phyloP scores from a whole-genome alignment of 2,888 invertebrate species.

The Stegophylla sp. region DNA sequence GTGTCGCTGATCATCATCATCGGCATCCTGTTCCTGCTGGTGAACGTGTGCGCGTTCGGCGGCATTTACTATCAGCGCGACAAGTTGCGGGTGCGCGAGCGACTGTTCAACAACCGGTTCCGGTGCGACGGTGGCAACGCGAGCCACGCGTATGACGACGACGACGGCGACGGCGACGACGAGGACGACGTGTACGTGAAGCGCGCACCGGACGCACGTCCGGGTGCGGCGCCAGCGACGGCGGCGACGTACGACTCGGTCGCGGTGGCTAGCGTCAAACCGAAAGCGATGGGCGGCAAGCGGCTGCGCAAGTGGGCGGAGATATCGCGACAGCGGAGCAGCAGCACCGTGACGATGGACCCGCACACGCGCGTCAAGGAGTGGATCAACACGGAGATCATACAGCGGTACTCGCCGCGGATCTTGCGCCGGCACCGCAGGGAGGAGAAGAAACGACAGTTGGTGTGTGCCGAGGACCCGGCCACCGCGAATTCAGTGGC shows the following conservation, averaged over 20 bases:
- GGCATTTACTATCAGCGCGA: conserved; percentile 74
- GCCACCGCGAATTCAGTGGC: too few relatives aligned
- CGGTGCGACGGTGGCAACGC: conserved; percentile 64
- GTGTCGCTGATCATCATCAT: conserved; percentile 66
- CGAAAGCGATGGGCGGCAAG: conserved; percentile 66
- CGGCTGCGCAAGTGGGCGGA: conserved; percentile 68
- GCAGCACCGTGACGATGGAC: conserved; percentile 73
- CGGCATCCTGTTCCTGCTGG: conserved; percentile 75
- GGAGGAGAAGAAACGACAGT: conserved; percentile 44
- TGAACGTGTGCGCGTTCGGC: conserved; percentile 76
- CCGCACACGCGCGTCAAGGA: conserved; percentile 85
- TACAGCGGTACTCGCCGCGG: conserved; percentile 75
- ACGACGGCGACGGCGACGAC: conserved; percentile 66
- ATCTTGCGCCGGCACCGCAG: conserved; percentile 65
- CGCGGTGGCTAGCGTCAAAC: conserved; percentile 67
- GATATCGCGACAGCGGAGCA: conserved; percentile 68
- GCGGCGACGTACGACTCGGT: conserved; percentile 61
- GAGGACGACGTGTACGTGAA: conserved; percentile 39
- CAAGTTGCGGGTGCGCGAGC: conserved; percentile 68
- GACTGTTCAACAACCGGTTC: conserved; percentile 66
- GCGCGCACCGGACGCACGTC: not conserved
- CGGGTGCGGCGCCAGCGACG: not conserved
- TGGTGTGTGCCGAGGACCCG: conserved; percentile 42
- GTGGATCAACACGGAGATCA: conserved; percentile 83
- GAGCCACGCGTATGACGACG: conserved; percentile 62